A percentile compares a stretch with the other conserved stretches of the same genome.
Evolutionary conservation across 2,113 vertebrate species (phyloP).

Genomic region (Gila orcuttii): DNA sequence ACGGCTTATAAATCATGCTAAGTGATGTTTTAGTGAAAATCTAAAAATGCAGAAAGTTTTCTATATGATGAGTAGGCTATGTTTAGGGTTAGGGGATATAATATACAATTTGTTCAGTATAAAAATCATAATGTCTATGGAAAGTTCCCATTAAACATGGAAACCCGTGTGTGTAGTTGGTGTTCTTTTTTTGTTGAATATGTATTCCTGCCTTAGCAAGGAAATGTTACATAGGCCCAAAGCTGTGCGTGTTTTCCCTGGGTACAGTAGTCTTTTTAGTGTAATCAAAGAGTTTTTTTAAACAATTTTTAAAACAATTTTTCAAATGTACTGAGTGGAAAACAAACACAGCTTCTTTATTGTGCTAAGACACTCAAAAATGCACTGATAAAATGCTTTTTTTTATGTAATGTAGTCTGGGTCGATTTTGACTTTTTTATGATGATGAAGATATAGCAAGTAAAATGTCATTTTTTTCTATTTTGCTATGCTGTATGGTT

Average conservation of each 20-base stretch:
- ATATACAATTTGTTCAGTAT: no score
- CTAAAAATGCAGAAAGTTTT: no score
- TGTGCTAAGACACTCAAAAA: background rate
- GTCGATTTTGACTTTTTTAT: background rate
- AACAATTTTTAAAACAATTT: no score
- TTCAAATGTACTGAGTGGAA: no score
- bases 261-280: background rate
- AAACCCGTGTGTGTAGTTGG: conserved; percentile 16
- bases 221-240: background rate
- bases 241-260: background rate
- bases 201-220: background rate
- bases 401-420: background rate
- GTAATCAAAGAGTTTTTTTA: background rate
- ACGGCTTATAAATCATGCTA: no score
- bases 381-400: background rate
- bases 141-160: no score
- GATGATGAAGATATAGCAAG: no score
- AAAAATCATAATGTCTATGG: no score
- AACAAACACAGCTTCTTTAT: background rate
- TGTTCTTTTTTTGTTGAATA: background rate
- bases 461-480: no score
- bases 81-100: no score
- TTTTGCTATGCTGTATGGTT: background rate
- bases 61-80: no score
- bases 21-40: no score